A percentile compares a stretch with the other conserved stretches of the same genome.
Conservation (phyloP, 2,113 vertebrate genomes). For the Noctilio leporinus region DNA sequence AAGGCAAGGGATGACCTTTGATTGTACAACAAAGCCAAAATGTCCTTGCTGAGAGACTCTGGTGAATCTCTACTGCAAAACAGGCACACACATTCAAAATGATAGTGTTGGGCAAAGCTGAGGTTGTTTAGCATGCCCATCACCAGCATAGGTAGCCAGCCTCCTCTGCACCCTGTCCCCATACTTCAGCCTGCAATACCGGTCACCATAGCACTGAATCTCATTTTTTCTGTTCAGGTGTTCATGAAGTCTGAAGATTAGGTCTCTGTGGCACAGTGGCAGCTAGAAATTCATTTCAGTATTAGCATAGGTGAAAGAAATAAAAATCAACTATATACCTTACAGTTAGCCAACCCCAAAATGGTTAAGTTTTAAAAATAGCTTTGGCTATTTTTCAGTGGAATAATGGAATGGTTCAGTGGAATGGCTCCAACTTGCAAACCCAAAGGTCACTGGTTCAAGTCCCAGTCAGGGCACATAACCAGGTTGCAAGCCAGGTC, state of each 20-base stretch:
- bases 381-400: too few relatives aligned
- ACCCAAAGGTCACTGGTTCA: too few relatives aligned
- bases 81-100: constrained; percentile 64
- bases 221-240: neutral
- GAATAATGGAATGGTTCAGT: too few relatives aligned
- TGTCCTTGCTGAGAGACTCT: constrained; percentile 80
- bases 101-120: constrained; percentile 63
- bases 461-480: too few relatives aligned
- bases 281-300: neutral
- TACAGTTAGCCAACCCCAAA: neutral
- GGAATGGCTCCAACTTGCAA: too few relatives aligned
- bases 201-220: neutral
- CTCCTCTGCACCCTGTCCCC: neutral
- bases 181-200: neutral
- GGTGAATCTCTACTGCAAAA: constrained; percentile 72
- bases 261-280: neutral
- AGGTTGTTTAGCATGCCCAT: constrained; percentile 32
- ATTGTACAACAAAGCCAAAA: constrained; percentile 82
- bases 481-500: too few relatives aligned
- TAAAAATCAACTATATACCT: neutral
- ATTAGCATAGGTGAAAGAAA: neutral
- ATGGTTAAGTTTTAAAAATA: too few relatives aligned
- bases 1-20: constrained; percentile 85
- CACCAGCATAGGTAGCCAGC: neutral
- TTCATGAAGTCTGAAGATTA: neutral